Percentiles rank a stretch among this genome's conserved stretches.
These are phyloP conservation scores for Folsomia candida DNA, from an alignment of 2,888 invertebrate species.

Conservation along the genomic window DNA sequence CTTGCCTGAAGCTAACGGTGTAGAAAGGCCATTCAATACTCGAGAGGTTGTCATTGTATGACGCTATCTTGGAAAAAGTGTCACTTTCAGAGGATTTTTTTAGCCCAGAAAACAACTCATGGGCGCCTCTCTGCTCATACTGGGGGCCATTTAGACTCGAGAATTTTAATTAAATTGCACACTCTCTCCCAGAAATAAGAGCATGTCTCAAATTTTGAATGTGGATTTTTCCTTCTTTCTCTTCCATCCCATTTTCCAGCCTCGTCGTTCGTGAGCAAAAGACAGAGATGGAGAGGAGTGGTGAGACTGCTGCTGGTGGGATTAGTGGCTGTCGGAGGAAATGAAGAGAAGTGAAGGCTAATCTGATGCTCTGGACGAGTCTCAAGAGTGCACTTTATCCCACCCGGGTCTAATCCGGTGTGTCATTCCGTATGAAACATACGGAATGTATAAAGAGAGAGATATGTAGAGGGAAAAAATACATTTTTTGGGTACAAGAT, in stretches of 20 bases:
- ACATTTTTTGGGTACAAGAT: too few relatives aligned
- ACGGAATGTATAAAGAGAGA: not conserved
- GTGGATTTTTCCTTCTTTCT: conserved; percentile 8
- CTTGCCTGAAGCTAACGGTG: not conserved
- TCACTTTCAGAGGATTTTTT: conserved; percentile 2
- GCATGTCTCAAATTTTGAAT: not conserved
- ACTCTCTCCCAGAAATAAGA: not conserved
- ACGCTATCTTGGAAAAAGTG: not conserved
- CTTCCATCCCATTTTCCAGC: conserved; percentile 10
- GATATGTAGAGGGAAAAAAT: not conserved
- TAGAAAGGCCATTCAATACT: conserved; percentile 5
- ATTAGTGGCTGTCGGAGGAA: conserved; percentile 21
- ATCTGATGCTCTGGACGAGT: conserved; percentile 50
- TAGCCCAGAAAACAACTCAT: not conserved
- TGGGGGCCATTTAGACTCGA: not conserved
- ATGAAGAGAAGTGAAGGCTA: conserved; percentile 42
- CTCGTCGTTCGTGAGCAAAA: too few relatives aligned
- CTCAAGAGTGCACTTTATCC: conserved; percentile 47
- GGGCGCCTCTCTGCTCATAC: too few relatives aligned
- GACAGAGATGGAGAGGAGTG: too few relatives aligned
- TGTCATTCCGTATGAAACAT: not conserved
- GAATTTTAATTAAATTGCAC: conserved; percentile 8
- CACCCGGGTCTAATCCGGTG: conserved; percentile 47
- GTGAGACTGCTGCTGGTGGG: too few relatives aligned
- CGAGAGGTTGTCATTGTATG: not conserved